These are phyloP conservation scores for Halichoerus grypus DNA, from an alignment of 2,113 vertebrate species.

Conservation along the genomic window DNA sequence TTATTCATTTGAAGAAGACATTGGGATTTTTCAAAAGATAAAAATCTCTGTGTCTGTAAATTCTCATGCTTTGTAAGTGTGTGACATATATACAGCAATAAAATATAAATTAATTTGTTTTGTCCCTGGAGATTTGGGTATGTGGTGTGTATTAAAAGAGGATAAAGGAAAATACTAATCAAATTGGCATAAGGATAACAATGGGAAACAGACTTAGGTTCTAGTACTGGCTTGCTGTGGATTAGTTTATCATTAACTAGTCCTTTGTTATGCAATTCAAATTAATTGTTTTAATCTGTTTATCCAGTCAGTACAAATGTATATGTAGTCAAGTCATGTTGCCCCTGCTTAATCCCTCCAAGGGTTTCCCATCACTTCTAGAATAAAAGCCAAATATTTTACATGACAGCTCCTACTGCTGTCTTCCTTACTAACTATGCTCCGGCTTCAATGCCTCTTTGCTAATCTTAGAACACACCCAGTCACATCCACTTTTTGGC, in stretches of 20 bases:
- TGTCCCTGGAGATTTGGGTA: background rate
- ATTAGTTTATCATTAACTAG: background rate
- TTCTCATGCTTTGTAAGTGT: background rate
- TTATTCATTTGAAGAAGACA: slow-evolving; percentile 52
- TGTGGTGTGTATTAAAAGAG: background rate
- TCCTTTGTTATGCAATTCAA: background rate
- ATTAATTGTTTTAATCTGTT: background rate
- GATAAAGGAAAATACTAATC: background rate
- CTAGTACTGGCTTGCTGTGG: background rate
- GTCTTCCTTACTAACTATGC: background rate
- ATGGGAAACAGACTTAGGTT: background rate
- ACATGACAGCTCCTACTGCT: background rate
- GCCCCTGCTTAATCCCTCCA: background rate
- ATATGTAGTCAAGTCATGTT: background rate
- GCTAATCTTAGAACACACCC: background rate
- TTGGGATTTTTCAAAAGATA: slow-evolving; percentile 46
- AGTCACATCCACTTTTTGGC: too few species aligned
- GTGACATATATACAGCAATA: slow-evolving; percentile 16
- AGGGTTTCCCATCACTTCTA: background rate
- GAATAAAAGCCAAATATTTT: background rate
- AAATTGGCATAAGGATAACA: background rate
- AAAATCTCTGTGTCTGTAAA: background rate
- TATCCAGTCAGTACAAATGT: background rate
- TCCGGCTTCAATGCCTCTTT: background rate
- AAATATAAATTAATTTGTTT: slow-evolving; percentile 47